Evolutionary conservation across 53 echinoderm and acorn worm species (phyloP).

Genomic region (Actinopyga echinites): DNA sequence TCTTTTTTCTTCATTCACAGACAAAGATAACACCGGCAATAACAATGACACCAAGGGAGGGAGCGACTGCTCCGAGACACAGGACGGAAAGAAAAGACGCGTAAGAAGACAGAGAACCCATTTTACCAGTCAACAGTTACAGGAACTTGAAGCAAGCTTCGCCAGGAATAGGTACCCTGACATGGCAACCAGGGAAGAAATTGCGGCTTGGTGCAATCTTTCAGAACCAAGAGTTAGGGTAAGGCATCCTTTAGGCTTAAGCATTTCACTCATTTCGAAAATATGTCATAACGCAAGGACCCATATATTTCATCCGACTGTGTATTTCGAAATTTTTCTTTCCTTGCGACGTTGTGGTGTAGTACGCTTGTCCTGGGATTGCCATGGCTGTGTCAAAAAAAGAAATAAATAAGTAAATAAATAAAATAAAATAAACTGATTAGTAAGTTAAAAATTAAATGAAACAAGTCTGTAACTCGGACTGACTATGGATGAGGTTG

Average conservation of each 20-base stretch:
- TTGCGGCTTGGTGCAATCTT: constrained; percentile 91
- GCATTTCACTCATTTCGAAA: no score
- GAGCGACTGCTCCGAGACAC: constrained; percentile 59
- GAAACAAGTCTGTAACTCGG: no score
- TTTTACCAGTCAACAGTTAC: constrained; percentile 98
- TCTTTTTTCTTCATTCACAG: neutral
- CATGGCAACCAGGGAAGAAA: constrained; percentile 93
- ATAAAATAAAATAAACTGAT: no score
- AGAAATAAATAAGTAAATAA: no score
- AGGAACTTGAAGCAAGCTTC: constrained; percentile 96
- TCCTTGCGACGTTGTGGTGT: no score
- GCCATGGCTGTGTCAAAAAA: no score
- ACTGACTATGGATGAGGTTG: no score
- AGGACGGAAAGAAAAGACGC: constrained; percentile 82
- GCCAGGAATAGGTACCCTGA: constrained; percentile 93
- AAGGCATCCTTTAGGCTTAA: constrained; percentile 7
- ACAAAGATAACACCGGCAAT: constrained; percentile 16
- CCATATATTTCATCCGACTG: no score
- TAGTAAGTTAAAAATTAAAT: no score
- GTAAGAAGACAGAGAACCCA: constrained; percentile 96
- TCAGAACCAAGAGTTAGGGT: constrained; percentile 95
- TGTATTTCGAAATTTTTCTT: no score
- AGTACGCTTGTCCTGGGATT: no score
- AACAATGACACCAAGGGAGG: constrained; percentile 54
- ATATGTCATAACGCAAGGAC: no score